Base-by-base conservation (phyloP, 2,797 vertebrate species). In the Leuciscus waleckii region DNA sequence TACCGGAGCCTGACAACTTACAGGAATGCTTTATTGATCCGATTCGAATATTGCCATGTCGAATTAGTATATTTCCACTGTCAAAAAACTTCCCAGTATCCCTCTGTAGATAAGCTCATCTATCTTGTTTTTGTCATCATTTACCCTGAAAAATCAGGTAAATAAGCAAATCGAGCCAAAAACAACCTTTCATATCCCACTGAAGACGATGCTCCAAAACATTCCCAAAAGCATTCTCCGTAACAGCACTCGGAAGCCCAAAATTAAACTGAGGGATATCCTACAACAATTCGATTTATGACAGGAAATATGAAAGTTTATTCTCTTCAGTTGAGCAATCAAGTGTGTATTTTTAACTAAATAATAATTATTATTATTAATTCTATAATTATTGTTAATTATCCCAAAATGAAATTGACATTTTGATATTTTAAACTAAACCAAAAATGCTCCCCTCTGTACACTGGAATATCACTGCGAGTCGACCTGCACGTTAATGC, bases 21-120 rank as follows among this genome's bases (percentile, higher is more conserved):
- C 19, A 46, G 84, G 88, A 87, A 87, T 87, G 86, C 86, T 82
- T 78, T 19, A 81, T 35, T 78, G 58, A 81, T 83, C 63, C 68
- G 41, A 58, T 43, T 65, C 2, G 61, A 83, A 77, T 61, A 41
- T 39, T 6, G 10, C 41, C 68, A 21, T 17, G 17, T 32, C 9
- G 3, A 67, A 67, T 74, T 8, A 5, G 26, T 54, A 19, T 79
- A 17, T 63, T 39, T 77, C 61, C 43, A 49, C 17, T 32, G 21
- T 54, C 14, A 3, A 61, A 83, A 63, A 65, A 7, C 58, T 0
- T 32, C 17, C 1, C 19, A 58, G 51, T 14, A 65, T 83, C 41
- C 29, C 43, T 83, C 29, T 2, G 19, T 7, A 41, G 26, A 10
- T 14, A 19, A 70, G 49, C 5, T 43, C 26, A 56, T 17, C 74